These are phyloP conservation scores for Sebastes cheni DNA, from an alignment of 2,797 vertebrate species.

Conservation along the genomic window DNA sequence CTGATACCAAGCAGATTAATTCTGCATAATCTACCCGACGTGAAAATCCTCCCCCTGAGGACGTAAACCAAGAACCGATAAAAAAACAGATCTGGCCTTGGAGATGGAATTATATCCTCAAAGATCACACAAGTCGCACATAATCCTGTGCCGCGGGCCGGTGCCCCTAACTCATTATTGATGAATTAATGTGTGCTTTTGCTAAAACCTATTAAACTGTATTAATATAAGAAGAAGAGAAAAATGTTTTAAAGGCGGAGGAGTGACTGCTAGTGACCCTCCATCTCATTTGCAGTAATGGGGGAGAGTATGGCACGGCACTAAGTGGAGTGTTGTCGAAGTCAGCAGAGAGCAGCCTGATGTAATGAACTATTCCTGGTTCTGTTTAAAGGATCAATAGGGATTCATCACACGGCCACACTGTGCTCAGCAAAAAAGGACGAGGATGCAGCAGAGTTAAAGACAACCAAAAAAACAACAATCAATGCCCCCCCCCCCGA, in stretches of 20 bases:
- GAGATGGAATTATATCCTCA: constrained; percentile 54
- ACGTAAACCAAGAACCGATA: constrained; percentile 39
- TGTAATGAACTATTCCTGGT: constrained; percentile 67
- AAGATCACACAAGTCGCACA: constrained; percentile 48
- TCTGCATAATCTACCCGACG: constrained; percentile 72
- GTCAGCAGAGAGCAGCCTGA: constrained; percentile 72
- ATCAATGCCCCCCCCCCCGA: not conserved
- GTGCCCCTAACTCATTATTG: constrained; percentile 40
- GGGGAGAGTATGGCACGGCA: constrained; percentile 7
- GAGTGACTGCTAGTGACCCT: constrained; percentile 25
- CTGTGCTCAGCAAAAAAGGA: constrained; percentile 56
- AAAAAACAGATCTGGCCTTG: constrained; percentile 46
- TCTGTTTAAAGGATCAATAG: constrained; percentile 66
- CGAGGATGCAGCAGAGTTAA: constrained; percentile 20
- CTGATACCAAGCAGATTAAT: constrained; percentile 78
- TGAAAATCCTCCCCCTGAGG: constrained; percentile 68
- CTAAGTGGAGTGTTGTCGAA: constrained; percentile 55
- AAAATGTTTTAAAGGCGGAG: not conserved
- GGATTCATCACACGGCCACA: constrained; percentile 57
- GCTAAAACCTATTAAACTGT: constrained; percentile 47
- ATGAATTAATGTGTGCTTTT: constrained; percentile 45
- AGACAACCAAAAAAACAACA: constrained; percentile 11
- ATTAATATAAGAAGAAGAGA: constrained; percentile 26
- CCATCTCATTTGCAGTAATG: constrained; percentile 62
- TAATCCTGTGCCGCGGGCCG: constrained; percentile 34